These are phyloP conservation scores for Ormyrus thymus DNA, from an alignment of 2,888 invertebrate genomes.

Conservation along the genomic window DNA sequence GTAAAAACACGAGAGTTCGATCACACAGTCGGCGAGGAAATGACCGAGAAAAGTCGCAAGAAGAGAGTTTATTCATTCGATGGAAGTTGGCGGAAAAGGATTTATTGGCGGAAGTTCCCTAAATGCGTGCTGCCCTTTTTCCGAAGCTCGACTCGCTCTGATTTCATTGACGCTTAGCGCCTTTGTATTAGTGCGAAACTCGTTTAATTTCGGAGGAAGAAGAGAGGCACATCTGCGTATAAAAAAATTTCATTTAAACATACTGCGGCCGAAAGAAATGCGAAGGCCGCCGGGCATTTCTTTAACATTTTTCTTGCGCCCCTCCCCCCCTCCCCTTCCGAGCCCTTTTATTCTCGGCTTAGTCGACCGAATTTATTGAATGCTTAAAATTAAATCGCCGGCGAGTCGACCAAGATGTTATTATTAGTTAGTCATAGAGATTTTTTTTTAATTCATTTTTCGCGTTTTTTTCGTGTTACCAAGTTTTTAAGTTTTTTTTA, in stretches of 20 bases:
- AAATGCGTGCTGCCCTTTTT: not conserved
- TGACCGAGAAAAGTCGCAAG: too few species aligned
- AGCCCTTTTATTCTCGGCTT: not conserved
- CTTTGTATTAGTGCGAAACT: conserved; percentile 8
- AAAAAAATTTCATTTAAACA: conserved; percentile 54
- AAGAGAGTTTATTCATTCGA: conserved; percentile 14
- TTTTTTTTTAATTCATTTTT: too few species aligned
- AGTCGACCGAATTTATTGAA: conserved; percentile 33
- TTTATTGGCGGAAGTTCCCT: conserved; percentile 27
- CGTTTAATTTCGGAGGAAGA: conserved; percentile 30
- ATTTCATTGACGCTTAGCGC: conserved; percentile 19
- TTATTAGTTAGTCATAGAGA: too few species aligned
- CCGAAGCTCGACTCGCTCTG: not conserved
- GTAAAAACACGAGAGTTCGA: too few species aligned
- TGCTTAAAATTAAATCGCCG: conserved; percentile 42
- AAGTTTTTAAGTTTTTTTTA: too few species aligned
- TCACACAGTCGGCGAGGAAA: too few species aligned
- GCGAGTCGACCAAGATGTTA: not conserved
- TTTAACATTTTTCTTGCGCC: conserved; percentile 28
- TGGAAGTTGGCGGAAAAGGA: conserved; percentile 34
- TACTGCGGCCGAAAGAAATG: conserved; percentile 37
- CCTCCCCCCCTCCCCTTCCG: not conserved
- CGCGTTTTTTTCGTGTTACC: too few species aligned
- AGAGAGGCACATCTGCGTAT: not conserved
- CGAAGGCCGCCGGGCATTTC: conserved; percentile 36